These are phyloP conservation scores for Thymallus thymallus DNA, from an alignment of 2,113 vertebrate species.

Conservation along the genomic window DNA sequence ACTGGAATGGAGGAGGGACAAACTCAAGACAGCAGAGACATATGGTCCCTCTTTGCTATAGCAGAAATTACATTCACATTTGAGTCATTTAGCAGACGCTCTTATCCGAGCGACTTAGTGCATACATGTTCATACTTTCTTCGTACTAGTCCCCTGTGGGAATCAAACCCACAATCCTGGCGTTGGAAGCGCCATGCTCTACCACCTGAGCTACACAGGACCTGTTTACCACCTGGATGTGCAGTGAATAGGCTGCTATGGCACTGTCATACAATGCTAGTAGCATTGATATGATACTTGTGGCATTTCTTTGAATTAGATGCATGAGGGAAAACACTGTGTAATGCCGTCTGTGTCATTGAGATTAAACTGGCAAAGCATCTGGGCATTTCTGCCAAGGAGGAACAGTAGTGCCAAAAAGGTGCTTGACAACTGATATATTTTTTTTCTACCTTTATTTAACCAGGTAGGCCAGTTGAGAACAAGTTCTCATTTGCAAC, in stretches of 20 bases:
- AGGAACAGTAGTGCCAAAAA: background rate
- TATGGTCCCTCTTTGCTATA: slow-evolving; percentile 57
- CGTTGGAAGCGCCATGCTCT: too few species aligned
- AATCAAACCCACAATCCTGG: too few species aligned
- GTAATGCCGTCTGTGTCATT: background rate
- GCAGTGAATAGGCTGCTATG: slow-evolving; percentile 11
- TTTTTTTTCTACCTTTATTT: too few species aligned
- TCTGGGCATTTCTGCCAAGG: background rate
- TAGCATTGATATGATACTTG: slow-evolving; percentile 27
- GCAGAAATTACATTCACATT: too few species aligned
- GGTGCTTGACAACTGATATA: slow-evolving; percentile 3
- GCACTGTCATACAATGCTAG: slow-evolving; percentile 28
- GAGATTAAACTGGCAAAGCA: background rate
- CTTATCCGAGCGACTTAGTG: too few species aligned
- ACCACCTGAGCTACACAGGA: too few species aligned
- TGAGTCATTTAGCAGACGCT: too few species aligned
- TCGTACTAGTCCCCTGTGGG: too few species aligned
- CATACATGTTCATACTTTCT: too few species aligned
- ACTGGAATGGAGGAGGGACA: slow-evolving; percentile 11
- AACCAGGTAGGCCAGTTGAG: too few species aligned
- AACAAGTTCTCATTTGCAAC: too few species aligned
- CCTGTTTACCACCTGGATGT: slow-evolving; percentile 51
- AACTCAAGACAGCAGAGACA: slow-evolving; percentile 51
- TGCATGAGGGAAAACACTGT: background rate
- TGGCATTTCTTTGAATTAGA: slow-evolving; percentile 1